These are phyloP conservation scores for Hylaeus volcanicus DNA, from an alignment of 1,140 invertebrate genomes.

Conservation along the genomic window DNA sequence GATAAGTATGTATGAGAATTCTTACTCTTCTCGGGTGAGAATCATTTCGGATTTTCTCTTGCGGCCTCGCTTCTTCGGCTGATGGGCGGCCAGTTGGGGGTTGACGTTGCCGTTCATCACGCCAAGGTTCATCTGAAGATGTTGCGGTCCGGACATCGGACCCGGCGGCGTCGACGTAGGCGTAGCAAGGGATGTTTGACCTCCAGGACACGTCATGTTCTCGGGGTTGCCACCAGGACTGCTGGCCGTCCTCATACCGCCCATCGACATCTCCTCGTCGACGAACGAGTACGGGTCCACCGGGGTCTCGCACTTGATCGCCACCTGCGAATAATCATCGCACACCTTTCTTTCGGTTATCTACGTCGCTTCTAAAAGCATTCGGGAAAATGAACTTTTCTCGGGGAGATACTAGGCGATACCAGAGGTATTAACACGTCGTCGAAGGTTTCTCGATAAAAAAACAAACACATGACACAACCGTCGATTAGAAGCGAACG, in stretches of 20 bases:
- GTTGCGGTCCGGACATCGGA: constrained; percentile 66
- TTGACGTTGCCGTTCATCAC: constrained; percentile 78
- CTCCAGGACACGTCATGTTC: constrained; percentile 74
- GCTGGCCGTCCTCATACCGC: constrained; percentile 75
- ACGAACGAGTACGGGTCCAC: constrained; percentile 91
- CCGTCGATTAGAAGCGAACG: too few relatives aligned
- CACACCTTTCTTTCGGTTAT: neutral
- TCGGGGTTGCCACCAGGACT: constrained; percentile 71
- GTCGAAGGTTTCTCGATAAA: too few relatives aligned
- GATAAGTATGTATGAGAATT: neutral
- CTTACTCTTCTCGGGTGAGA: constrained; percentile 81
- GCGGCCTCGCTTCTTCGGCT: constrained; percentile 89
- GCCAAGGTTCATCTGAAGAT: constrained; percentile 75
- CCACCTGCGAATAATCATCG: constrained; percentile 69
- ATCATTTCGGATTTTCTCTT: constrained; percentile 87
- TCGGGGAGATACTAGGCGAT: too few relatives aligned
- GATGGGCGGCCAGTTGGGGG: constrained; percentile 83
- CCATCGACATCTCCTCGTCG: constrained; percentile 85
- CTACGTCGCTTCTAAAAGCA: too few relatives aligned
- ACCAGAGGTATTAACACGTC: too few relatives aligned
- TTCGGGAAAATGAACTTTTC: too few relatives aligned
- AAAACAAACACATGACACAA: too few relatives aligned
- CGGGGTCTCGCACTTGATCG: constrained; percentile 84
- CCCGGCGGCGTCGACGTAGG: constrained; percentile 74
- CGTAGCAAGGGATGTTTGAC: constrained; percentile 71